phyloP scores from a whole-genome alignment of 1,140 invertebrate species.

The Plodia interpunctella region DNA sequence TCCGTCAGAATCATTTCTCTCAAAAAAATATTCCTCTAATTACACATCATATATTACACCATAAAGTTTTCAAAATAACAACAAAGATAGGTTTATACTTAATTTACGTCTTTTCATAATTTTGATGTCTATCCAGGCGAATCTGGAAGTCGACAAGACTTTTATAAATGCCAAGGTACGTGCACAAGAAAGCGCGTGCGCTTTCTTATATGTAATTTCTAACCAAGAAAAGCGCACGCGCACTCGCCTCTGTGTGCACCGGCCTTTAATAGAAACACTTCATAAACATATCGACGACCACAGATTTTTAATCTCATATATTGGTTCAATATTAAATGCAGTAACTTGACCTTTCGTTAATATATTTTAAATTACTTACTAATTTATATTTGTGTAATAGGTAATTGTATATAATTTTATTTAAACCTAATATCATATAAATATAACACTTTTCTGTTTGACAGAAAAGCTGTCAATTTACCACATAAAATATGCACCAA shows the following conservation, averaged over 20 bases:
- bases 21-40: slow-evolving; percentile 56
- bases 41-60: slow-evolving; percentile 48
- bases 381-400: neutral
- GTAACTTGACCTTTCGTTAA: neutral
- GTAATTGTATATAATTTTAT: neutral
- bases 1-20: slow-evolving; percentile 48
- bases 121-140: neutral
- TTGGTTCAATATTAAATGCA: neutral
- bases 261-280: too few relatives aligned
- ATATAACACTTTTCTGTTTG: slow-evolving; percentile 18
- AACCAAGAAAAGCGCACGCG: too few relatives aligned
- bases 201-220: too few relatives aligned
- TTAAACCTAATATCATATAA: neutral
- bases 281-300: too few relatives aligned
- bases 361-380: neutral
- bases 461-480: slow-evolving; percentile 21
- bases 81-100: slow-evolving; percentile 43
- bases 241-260: too few relatives aligned
- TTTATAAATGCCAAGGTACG: too few relatives aligned
- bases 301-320: too few relatives aligned
- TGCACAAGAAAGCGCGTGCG: too few relatives aligned
- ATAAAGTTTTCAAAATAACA: slow-evolving; percentile 56
- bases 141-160: neutral
- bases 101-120: slow-evolving; percentile 41
- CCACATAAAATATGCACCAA: neutral